Evolutionary conservation across 2,113 vertebrate species (phyloP), one percentile per base, ranked within the genome.

Genomic region (Hoplias malabaricus): DNA sequence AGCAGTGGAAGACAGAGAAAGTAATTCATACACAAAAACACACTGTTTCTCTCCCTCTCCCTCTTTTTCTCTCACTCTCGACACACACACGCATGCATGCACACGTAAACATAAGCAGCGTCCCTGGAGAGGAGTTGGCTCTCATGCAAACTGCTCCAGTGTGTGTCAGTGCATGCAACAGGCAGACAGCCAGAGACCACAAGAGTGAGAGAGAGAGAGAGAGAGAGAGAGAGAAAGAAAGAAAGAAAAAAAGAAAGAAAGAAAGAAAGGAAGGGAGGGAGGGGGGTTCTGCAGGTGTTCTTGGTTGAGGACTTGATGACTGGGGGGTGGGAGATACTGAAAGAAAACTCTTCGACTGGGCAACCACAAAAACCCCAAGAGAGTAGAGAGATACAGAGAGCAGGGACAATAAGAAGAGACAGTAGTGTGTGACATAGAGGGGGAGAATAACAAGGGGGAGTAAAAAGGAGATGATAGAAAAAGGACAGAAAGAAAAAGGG

Each of bases 401-500:
- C n/a, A 9, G 8, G 9, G 5, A 21, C n/a, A n/a, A n/a, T n/a
- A n/a, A n/a, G n/a, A 4, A 53, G 48, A 23, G 48, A 21, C n/a
- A 50, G 46, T n/a, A 1, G 19, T 5, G 19, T n/a, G 46, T n/a
- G 48, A 50, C 16, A 50, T 2, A 53, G n/a, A 53, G 46, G n/a
- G 19, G 7, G 19, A 48, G 46, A 48, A 2, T 87, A 85, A 88
- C 87, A 89, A 86, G 78, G 88, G 87, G 86, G 88, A 87, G 88
- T 86, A 80, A 87, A 87, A 88, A 86, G 91, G 91, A 89, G 79
- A 2, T 87, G 86, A 88, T 87, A 89, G 86, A 79, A 88, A 87
- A 86, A 88, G n/a, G n/a, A n/a, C n/a, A 87, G 88, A 86, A 80
- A 87, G 88, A 88, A 86, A 91, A 90, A 89, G 79, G 86, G 81